Evolutionary conservation across 2,797 vertebrate genomes (phyloP).

Genomic region (Dallia pectoralis): DNA sequence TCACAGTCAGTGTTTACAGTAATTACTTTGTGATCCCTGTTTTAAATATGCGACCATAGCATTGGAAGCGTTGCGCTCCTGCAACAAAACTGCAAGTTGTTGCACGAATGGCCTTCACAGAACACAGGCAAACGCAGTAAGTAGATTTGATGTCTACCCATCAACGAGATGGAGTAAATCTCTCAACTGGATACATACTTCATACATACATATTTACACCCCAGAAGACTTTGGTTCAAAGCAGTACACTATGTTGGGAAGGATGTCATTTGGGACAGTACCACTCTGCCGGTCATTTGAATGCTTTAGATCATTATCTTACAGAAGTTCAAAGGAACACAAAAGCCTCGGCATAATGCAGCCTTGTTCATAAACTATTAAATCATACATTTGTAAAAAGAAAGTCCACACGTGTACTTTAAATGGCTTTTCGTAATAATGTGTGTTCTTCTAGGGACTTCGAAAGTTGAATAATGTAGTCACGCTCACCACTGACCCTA

Average conservation of each 20-base stretch:
- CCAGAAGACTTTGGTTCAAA: background rate
- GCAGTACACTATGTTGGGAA: background rate
- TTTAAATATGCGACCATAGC: no score
- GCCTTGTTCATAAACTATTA: background rate
- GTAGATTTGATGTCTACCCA: background rate
- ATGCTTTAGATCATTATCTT: background rate
- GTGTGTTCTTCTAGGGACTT: conserved; percentile 34
- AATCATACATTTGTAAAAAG: background rate
- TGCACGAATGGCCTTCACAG: no score
- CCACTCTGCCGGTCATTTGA: background rate
- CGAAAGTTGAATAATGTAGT: no score
- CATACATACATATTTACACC: background rate
- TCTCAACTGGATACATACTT: background rate
- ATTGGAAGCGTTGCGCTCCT: conserved; percentile 40
- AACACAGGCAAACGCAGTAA: conserved; percentile 33
- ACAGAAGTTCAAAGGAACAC: no score
- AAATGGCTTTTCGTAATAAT: conserved; percentile 37
- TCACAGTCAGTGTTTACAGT: conserved; percentile 39
- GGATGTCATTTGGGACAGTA: background rate
- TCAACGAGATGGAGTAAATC: background rate
- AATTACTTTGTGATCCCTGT: background rate
- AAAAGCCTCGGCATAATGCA: no score
- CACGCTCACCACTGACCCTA: conserved; percentile 33
- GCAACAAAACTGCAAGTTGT: conserved; percentile 55
- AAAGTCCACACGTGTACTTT: conserved; percentile 12